phyloP scores from a whole-genome alignment of 2,888 invertebrate species.

The Heteromurus nitidus region DNA sequence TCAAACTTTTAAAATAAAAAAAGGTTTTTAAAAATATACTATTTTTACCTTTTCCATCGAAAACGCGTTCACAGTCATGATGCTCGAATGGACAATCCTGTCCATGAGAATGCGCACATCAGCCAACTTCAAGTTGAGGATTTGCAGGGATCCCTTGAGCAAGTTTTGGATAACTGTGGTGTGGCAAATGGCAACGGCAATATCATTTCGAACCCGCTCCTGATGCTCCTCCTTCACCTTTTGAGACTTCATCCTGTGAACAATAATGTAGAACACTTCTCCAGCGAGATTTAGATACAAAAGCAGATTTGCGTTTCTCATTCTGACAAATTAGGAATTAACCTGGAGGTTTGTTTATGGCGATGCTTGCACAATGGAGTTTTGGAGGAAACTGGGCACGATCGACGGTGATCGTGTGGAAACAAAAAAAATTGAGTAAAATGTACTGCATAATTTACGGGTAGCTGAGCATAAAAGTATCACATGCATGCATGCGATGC shows the following conservation, averaged over 20 bases:
- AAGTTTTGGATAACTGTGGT: slow-evolving; percentile 68
- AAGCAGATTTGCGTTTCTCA: slow-evolving; percentile 70
- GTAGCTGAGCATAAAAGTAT: no score
- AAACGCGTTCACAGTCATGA: slow-evolving; percentile 72
- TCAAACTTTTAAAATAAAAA: slow-evolving; percentile 26
- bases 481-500: no score
- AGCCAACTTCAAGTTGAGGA: slow-evolving; percentile 64
- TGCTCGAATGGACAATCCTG: slow-evolving; percentile 70
- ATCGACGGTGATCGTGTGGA: no score
- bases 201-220: slow-evolving; percentile 70
- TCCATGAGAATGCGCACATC: slow-evolving; percentile 68
- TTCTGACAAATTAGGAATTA: no score
- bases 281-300: slow-evolving; percentile 72
- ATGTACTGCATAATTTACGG: no score
- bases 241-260: slow-evolving; percentile 72
- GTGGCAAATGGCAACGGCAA: slow-evolving; percentile 70
- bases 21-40: background rate
- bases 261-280: slow-evolving; percentile 72
- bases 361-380: no score
- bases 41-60: slow-evolving; percentile 72
- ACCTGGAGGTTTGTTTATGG: no score
- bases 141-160: slow-evolving; percentile 64
- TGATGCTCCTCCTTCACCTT: slow-evolving; percentile 68
- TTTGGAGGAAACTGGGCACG: no score
- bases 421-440: no score